Conservation (phyloP, 2,113 vertebrate genomes). For the Alexandromys fortis region DNA sequence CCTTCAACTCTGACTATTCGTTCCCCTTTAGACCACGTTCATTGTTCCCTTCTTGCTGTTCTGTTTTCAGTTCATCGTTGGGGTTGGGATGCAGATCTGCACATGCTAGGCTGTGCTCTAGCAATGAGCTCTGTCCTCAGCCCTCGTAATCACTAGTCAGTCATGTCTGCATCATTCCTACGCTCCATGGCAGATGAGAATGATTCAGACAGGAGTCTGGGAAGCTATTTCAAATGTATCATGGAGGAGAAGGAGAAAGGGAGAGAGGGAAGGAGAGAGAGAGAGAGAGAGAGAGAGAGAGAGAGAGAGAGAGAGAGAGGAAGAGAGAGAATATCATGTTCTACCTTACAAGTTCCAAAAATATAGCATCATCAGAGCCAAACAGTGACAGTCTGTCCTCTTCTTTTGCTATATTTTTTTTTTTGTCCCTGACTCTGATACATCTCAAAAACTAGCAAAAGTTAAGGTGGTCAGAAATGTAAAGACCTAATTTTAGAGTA, state of each 20-base stretch:
- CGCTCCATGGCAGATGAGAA: background rate
- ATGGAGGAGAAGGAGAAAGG: background rate
- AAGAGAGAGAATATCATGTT: background rate
- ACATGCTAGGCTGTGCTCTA: background rate
- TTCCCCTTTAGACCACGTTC: background rate
- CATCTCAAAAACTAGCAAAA: conserved; percentile 31
- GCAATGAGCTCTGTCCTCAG: background rate
- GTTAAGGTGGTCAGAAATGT: conserved; percentile 10
- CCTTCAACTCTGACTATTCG: background rate
- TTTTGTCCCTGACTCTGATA: background rate
- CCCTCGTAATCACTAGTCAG: background rate
- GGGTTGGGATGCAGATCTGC: background rate
- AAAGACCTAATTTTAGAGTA: conserved; percentile 38
- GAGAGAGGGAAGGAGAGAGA: accelerated
- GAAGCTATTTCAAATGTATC: conserved; percentile 22
- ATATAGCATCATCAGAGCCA: background rate
- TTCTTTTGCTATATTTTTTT: background rate
- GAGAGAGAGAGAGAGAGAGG: background rate
- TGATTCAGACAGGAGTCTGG: background rate
- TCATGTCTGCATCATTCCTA: background rate
- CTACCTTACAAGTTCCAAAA: background rate
- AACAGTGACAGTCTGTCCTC: background rate
- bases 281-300: background rate
- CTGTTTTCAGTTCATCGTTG: background rate
- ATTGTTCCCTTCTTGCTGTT: background rate